These are phyloP conservation scores for Leptogaster cylindrica DNA, from an alignment of 2,888 invertebrate genomes.

Conservation along the genomic window DNA sequence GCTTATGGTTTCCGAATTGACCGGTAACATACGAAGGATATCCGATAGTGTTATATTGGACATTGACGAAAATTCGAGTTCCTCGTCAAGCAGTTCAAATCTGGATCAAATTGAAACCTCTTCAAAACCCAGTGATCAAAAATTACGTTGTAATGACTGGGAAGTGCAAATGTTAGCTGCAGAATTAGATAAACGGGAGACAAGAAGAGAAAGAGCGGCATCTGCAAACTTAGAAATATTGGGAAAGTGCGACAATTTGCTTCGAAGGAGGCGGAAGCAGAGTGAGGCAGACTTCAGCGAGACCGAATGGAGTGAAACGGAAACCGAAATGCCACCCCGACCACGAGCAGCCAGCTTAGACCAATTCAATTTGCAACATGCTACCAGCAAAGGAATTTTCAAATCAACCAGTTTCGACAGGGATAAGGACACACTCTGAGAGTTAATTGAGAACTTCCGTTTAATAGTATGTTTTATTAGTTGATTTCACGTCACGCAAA, in stretches of 20 bases:
- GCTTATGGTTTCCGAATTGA: conserved; percentile 54
- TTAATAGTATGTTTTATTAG: conserved; percentile 46
- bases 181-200: conserved; percentile 70
- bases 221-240: conserved; percentile 51
- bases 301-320: conserved; percentile 59
- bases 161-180: conserved; percentile 80
- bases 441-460: conserved; percentile 49
- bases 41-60: conserved; percentile 60
- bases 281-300: conserved; percentile 55
- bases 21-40: conserved; percentile 62
- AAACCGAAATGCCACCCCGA: conserved; percentile 52
- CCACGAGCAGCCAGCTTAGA: conserved; percentile 60
- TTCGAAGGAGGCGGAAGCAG: conserved; percentile 51
- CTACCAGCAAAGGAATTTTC: conserved; percentile 54
- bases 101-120: conserved; percentile 49
- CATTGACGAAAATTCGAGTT: conserved; percentile 58
- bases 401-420: conserved; percentile 62
- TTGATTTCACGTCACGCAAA: conserved; percentile 41
- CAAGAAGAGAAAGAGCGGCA: conserved; percentile 55
- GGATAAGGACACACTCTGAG: conserved; percentile 62
- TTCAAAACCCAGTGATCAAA: conserved; percentile 39
- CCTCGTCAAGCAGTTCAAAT: conserved; percentile 56
- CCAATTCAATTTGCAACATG: conserved; percentile 59
- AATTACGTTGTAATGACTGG: conserved; percentile 70
- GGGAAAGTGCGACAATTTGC: conserved; percentile 45